A percentile compares a stretch with the other conserved stretches of the same genome.
Conservation (phyloP, 1,140 invertebrate species). For the Callitettix versicolor region DNA sequence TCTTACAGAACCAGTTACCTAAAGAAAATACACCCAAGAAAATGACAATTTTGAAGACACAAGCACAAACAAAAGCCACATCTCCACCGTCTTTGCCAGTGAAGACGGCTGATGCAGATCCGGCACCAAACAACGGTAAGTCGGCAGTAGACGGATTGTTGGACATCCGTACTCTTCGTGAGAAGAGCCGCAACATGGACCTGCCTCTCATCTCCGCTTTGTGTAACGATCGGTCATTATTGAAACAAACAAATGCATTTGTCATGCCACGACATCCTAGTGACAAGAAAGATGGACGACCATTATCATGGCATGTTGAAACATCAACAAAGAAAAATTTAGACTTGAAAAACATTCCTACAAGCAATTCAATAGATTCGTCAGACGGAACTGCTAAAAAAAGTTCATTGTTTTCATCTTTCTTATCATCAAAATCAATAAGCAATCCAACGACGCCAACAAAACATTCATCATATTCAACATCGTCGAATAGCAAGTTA, state of each 20-base stretch:
- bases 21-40: conserved; percentile 11
- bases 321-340: conserved; percentile 6
- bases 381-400: conserved; percentile 17
- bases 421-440: conserved; percentile 19
- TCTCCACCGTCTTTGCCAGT: conserved; percentile 13
- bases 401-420: conserved; percentile 19
- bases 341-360: background rate
- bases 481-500: conserved; percentile 21
- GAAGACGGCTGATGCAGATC: conserved; percentile 12
- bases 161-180: conserved; percentile 67
- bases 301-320: conserved; percentile 25
- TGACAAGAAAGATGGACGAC: conserved; percentile 41
- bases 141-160: conserved; percentile 39
- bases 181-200: conserved; percentile 78
- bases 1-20: conserved; percentile 10
- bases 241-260: conserved; percentile 76
- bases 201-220: conserved; percentile 78
- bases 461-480: conserved; percentile 9
- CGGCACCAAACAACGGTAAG: background rate
- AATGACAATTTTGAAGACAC: background rate
- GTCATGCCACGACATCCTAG: conserved; percentile 66
- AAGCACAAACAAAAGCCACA: background rate
- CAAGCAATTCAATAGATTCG: background rate
- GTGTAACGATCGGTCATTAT: conserved; percentile 74
- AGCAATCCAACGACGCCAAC: conserved; percentile 9